Conservation (phyloP, 2,888 invertebrate species). For the Spicauda simplicius region DNA sequence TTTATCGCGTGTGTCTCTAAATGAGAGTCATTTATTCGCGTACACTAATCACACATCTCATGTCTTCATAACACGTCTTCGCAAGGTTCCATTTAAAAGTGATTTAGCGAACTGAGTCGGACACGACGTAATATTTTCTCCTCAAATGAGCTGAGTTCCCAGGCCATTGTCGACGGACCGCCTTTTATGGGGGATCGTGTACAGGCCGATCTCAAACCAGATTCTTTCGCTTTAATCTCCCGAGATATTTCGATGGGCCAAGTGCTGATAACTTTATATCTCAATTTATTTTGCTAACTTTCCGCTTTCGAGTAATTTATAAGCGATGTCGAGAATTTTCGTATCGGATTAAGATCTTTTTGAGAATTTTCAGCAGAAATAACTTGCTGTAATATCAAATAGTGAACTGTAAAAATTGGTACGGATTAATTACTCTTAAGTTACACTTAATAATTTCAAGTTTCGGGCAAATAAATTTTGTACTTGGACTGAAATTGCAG, state of each 20-base stretch:
- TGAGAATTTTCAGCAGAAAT: too few relatives aligned
- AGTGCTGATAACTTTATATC: conserved; percentile 48
- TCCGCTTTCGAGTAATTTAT: conserved; percentile 31
- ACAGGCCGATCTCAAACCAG: conserved; percentile 75
- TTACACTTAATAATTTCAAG: too few relatives aligned
- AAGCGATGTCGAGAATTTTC: conserved; percentile 13
- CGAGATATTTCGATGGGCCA: conserved; percentile 42
- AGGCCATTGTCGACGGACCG: conserved; percentile 76
- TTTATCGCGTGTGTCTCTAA: conserved; percentile 27
- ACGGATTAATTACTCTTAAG: too few relatives aligned
- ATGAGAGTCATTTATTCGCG: conserved; percentile 33
- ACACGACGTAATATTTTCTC: conserved; percentile 78
- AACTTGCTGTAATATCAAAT: too few relatives aligned
- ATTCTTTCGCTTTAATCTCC: conserved; percentile 56
- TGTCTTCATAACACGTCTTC: conserved; percentile 55
- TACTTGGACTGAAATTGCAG: too few relatives aligned
- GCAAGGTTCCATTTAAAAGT: conserved; percentile 70
- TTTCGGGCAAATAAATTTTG: too few relatives aligned
- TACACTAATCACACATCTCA: conserved; percentile 47
- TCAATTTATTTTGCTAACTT: conserved; percentile 40
- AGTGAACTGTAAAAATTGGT: too few relatives aligned
- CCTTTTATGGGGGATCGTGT: conserved; percentile 73
- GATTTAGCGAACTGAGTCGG: conserved; percentile 67
- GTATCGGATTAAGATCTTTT: background rate
- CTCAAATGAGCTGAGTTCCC: conserved; percentile 83